Percentiles rank a stretch among this genome's conserved stretches.
phyloP scores from a whole-genome alignment of 2,888 invertebrate genomes.

The Cepaea hortensis region DNA sequence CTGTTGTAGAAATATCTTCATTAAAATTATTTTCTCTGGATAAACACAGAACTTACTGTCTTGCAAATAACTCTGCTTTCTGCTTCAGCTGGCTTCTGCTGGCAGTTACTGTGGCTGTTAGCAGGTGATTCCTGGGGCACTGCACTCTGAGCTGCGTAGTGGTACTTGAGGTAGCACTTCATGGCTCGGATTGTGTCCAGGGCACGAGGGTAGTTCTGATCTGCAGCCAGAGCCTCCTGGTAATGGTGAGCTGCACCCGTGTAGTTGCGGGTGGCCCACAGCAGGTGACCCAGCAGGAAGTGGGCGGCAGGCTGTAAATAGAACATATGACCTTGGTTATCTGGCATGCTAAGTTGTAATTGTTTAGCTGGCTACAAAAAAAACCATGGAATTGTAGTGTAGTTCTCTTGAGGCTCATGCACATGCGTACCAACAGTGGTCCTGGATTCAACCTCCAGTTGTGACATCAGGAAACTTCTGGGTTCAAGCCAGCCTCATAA shows the following conservation, averaged over 20 bases:
- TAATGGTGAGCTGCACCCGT: slow-evolving; percentile 74
- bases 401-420: too few relatives aligned
- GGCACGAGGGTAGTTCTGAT: slow-evolving; percentile 68
- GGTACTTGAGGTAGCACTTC: slow-evolving; percentile 73
- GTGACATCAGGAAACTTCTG: too few relatives aligned
- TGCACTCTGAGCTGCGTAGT: slow-evolving; percentile 69
- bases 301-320: slow-evolving; percentile 83
- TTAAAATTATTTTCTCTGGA: too few relatives aligned
- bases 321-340: slow-evolving; percentile 53
- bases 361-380: neutral
- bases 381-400: neutral
- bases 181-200: slow-evolving; percentile 71
- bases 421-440: too few relatives aligned
- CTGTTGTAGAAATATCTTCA: too few relatives aligned
- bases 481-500: too few relatives aligned
- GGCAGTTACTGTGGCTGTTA: slow-evolving; percentile 43
- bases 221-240: slow-evolving; percentile 69
- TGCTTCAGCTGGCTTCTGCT: slow-evolving; percentile 54
- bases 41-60: slow-evolving; percentile 62
- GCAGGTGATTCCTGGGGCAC: slow-evolving; percentile 63
- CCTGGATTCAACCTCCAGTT: too few relatives aligned
- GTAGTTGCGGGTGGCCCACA: slow-evolving; percentile 82
- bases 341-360: neutral
- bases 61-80: slow-evolving; percentile 73
- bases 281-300: slow-evolving; percentile 82